These are phyloP conservation scores for Barnardius zonarius DNA, from an alignment of 2,113 vertebrate species.

Conservation along the genomic window DNA sequence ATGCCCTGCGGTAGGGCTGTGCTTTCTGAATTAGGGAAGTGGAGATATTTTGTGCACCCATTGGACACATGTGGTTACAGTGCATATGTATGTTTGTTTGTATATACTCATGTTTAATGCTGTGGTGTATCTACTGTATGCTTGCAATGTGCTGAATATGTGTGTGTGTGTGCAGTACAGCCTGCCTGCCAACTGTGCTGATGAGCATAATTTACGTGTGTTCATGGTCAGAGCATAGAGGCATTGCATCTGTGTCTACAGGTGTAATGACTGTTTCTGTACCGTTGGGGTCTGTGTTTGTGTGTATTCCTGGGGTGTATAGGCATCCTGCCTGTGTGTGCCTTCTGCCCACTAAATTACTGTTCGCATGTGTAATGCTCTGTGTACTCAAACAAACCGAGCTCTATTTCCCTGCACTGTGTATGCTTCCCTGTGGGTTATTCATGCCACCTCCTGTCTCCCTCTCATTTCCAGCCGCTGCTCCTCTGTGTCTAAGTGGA, in stretches of 20 bases:
- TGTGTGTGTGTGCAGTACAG: background rate
- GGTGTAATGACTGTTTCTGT: background rate
- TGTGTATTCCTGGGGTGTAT: background rate
- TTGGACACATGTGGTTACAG: background rate
- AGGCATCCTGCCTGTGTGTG: background rate
- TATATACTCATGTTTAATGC: background rate
- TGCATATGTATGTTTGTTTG: background rate
- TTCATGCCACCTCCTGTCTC: background rate
- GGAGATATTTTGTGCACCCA: background rate
- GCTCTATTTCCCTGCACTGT: background rate
- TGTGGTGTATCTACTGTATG: background rate
- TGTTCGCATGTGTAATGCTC: background rate
- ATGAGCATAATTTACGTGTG: background rate
- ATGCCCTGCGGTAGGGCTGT: accelerated
- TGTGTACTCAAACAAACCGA: background rate
- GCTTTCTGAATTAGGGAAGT: background rate
- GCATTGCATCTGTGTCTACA: background rate
- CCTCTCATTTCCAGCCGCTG: background rate
- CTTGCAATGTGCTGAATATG: background rate
- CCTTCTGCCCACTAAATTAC: background rate
- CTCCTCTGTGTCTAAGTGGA: background rate
- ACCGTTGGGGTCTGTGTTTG: background rate
- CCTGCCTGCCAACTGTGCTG: background rate
- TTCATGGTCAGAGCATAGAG: background rate
- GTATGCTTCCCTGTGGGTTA: background rate